Percentiles rank a stretch among this genome's conserved stretches.
Evolutionary conservation across 2,113 vertebrate genomes (phyloP).

Genomic region (Seriola aureovittata): DNA sequence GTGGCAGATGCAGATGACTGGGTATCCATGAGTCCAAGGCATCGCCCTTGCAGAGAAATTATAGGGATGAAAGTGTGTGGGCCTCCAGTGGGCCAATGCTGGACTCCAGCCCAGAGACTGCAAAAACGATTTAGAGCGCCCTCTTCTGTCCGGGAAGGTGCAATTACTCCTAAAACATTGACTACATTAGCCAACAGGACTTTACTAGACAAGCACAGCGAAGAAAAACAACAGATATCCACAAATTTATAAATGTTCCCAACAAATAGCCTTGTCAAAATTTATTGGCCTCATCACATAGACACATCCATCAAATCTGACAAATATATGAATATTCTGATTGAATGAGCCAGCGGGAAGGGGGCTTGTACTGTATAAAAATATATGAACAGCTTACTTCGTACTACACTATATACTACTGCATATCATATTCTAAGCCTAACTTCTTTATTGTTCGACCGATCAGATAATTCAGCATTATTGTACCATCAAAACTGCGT

Average conservation of each 20-base stretch:
- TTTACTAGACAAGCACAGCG: not conserved
- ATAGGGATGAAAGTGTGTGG: slow-evolving; percentile 34
- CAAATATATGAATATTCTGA: not conserved
- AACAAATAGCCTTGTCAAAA: not conserved
- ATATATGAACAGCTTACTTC: not conserved
- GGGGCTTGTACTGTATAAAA: not conserved
- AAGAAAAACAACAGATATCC: not conserved
- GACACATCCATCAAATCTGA: not conserved
- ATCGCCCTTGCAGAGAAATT: slow-evolving; percentile 60
- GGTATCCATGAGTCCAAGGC: slow-evolving; percentile 41
- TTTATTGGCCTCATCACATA: not conserved
- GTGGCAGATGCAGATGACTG: slow-evolving; percentile 55
- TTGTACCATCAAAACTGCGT: not conserved
- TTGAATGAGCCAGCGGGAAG: not conserved
- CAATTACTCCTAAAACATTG: not conserved
- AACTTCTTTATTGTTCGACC: no score
- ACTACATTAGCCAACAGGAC: no score
- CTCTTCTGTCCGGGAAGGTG: slow-evolving; percentile 40
- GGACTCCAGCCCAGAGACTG: slow-evolving; percentile 4
- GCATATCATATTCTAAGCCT: no score
- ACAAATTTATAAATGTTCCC: not conserved
- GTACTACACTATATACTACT: not conserved
- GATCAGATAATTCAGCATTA: no score
- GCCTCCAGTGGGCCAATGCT: slow-evolving; percentile 13
- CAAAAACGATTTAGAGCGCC: slow-evolving; percentile 41